Evolutionary conservation across 1,140 invertebrate genomes (phyloP).

Genomic region (Armadillidium nasatum): DNA sequence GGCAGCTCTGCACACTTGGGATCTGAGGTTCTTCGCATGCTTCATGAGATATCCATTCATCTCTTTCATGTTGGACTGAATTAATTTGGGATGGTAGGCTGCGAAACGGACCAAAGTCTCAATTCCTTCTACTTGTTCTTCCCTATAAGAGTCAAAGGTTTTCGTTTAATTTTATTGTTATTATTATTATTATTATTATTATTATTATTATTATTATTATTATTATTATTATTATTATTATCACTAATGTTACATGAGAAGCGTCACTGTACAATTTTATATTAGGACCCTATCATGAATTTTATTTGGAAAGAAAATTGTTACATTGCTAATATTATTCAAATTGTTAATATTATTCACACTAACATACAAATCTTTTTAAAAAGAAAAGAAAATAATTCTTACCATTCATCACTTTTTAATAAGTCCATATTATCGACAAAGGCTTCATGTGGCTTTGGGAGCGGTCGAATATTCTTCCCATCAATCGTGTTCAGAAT

Average conservation of each 20-base stretch:
- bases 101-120: constrained; percentile 66
- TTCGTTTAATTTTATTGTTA: background rate
- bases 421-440: background rate
- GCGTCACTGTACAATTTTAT: no score
- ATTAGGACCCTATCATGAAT: no score
- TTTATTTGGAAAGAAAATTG: no score
- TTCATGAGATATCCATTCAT: constrained; percentile 65
- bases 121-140: constrained; percentile 72
- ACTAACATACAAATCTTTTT: no score
- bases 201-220: constrained; percentile 15
- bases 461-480: background rate
- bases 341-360: no score
- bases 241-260: background rate
- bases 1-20: constrained; percentile 80
- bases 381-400: background rate
- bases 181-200: constrained; percentile 15
- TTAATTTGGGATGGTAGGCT: constrained; percentile 62
- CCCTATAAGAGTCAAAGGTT: constrained; percentile 55
- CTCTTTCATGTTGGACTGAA: constrained; percentile 58
- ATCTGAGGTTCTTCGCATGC: constrained; percentile 78
- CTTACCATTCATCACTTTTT: background rate
- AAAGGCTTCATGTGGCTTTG: background rate
- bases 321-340: no score
- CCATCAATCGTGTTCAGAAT: background rate
- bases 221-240: constrained; percentile 15